Conservation (phyloP, 2,113 vertebrate species). For the Himantopus leucocephalus region DNA sequence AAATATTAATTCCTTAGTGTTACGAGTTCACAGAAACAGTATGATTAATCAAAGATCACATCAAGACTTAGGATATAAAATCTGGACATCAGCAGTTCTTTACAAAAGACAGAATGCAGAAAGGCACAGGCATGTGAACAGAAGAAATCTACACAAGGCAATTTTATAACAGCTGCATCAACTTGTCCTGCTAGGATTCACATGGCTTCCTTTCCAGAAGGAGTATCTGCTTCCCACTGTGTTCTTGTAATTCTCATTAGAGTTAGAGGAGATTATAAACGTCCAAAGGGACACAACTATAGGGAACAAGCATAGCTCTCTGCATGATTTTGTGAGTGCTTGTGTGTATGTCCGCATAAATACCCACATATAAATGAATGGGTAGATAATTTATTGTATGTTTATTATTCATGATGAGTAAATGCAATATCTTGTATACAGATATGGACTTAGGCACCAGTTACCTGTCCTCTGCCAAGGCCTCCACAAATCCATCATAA, state of each 20-base stretch:
- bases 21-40: background rate
- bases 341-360: background rate
- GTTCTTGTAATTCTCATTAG: background rate
- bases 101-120: background rate
- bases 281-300: background rate
- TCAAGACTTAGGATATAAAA: background rate
- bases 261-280: background rate
- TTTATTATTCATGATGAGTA: background rate
- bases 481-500: background rate
- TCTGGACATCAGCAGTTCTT: background rate
- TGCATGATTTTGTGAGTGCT: background rate
- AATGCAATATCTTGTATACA: background rate
- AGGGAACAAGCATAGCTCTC: background rate
- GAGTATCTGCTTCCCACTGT: background rate
- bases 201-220: background rate
- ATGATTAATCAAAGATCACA: background rate
- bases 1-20: background rate
- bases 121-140: background rate
- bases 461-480: background rate
- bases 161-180: background rate
- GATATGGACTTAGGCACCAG: background rate
- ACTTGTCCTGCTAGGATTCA: slow-evolving; percentile 6
- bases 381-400: background rate
- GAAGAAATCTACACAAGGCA: background rate
- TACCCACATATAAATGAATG: background rate